A percentile compares a stretch with the other conserved stretches of the same genome.
phyloP scores from a whole-genome alignment of 2,113 vertebrate genomes.

The Protobothrops mucrosquamatus region DNA sequence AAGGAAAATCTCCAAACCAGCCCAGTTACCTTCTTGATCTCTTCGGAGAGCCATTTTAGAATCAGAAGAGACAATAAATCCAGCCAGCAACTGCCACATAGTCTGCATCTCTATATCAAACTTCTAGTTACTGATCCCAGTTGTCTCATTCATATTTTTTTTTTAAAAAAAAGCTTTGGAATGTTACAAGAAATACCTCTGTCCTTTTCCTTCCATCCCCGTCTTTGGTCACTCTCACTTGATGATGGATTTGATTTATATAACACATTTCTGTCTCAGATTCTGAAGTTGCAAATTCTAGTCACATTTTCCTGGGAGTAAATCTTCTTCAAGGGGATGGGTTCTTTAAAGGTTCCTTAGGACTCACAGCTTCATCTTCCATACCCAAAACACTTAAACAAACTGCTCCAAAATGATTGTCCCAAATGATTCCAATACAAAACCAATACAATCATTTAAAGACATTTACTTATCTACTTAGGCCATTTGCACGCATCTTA shows the following conservation, averaged over 20 bases:
- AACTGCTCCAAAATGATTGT: not conserved
- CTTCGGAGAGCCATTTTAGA: not conserved
- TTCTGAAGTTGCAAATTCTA: not conserved
- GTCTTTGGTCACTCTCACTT: not conserved
- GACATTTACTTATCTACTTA: not conserved
- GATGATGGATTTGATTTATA: not conserved
- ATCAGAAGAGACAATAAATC: not conserved
- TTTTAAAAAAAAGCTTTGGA: not conserved
- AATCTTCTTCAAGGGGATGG: not conserved
- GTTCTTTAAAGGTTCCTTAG: not conserved
- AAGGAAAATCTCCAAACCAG: too few relatives aligned
- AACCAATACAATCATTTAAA: not conserved
- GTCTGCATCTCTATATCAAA: not conserved
- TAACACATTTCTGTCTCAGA: not conserved
- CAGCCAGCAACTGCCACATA: not conserved
- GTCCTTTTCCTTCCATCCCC: not conserved
- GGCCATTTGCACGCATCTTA: not conserved
- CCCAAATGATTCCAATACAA: not conserved
- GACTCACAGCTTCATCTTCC: not conserved
- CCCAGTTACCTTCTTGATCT: not conserved
- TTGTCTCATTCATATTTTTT: not conserved
- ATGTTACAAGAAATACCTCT: not conserved
- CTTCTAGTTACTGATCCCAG: not conserved
- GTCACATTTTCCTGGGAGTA: not conserved
- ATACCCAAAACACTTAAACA: not conserved